Percentiles rank a stretch among this genome's conserved stretches.
Conservation (phyloP, 2,888 invertebrate genomes). For the Philonicus albiceps region DNA sequence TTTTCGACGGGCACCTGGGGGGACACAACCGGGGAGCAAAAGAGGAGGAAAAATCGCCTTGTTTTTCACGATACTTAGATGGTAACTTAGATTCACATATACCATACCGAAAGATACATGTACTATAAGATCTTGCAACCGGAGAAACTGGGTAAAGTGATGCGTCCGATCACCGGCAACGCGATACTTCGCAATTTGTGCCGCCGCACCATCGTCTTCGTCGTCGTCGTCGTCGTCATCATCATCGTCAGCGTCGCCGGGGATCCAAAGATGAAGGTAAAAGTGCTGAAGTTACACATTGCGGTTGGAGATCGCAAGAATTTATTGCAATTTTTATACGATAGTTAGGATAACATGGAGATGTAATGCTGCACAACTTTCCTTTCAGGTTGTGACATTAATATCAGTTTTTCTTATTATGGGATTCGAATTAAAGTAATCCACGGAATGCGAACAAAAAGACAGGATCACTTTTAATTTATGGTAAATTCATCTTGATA, state of each 20-base stretch:
- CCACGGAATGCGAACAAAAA: background rate
- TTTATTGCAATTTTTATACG: background rate
- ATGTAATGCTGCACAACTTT: conserved; percentile 26
- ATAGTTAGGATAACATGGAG: background rate
- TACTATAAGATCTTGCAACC: conserved; percentile 10
- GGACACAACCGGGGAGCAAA: background rate
- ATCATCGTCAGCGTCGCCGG: background rate
- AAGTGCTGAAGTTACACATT: background rate
- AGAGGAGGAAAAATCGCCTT: conserved; percentile 14
- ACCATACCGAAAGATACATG: background rate
- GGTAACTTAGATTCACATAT: background rate
- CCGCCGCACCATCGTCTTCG: background rate
- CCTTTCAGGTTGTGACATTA: background rate
- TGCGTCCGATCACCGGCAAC: conserved; percentile 5
- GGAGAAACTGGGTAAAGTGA: conserved; percentile 23
- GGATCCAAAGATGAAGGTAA: background rate
- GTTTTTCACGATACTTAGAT: conserved; percentile 15
- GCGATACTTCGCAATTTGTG: background rate
- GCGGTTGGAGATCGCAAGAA: background rate
- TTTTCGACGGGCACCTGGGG: background rate
- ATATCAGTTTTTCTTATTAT: background rate
- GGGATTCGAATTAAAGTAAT: background rate
- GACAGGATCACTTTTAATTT: background rate
- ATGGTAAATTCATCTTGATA: background rate
- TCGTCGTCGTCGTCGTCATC: background rate